These are phyloP conservation scores for Coranthus polyacanthus DNA, from an alignment of 2,797 vertebrate genomes.

Conservation along the genomic window DNA sequence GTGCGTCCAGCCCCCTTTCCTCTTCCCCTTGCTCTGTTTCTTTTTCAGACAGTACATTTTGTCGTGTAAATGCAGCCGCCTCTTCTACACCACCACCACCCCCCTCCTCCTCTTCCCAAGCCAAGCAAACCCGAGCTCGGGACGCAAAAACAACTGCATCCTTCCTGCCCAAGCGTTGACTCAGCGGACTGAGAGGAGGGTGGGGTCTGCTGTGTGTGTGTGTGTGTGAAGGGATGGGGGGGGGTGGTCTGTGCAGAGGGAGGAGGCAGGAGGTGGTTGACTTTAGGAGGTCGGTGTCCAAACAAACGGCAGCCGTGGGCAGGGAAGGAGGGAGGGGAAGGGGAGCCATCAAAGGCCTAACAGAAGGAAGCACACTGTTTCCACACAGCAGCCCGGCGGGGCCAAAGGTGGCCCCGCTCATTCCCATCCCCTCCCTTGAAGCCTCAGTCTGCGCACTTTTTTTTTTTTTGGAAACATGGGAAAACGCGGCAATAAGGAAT, in stretches of 20 bases:
- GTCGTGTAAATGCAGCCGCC: constrained; percentile 30
- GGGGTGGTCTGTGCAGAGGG: constrained; percentile 1
- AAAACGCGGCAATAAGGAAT: constrained; percentile 24
- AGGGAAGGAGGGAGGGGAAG: constrained; percentile 40
- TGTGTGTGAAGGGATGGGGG: neutral
- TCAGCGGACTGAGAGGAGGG: constrained; percentile 71
- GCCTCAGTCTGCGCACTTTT: constrained; percentile 14
- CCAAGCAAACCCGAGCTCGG: constrained; percentile 48
- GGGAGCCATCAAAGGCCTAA: constrained; percentile 63
- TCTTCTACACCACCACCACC: constrained; percentile 1
- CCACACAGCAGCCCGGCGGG: constrained; percentile 59
- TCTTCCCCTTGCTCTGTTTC: constrained; percentile 48
- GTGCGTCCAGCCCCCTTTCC: constrained; percentile 48
- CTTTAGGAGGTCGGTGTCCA: constrained; percentile 64
- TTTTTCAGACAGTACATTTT: constrained; percentile 45
- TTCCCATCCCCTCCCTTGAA: constrained; percentile 51
- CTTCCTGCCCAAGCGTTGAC: constrained; percentile 86
- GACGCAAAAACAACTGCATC: constrained; percentile 83
- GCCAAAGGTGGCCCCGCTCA: constrained; percentile 64
- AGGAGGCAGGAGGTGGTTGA: constrained; percentile 52
- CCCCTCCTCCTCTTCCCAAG: constrained; percentile 1
- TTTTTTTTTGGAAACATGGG: constrained; percentile 39
- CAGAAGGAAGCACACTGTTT: constrained; percentile 77
- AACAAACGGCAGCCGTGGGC: constrained; percentile 57
- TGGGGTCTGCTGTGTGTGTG: constrained; percentile 23